Percentiles rank a stretch among this genome's conserved stretches.
phyloP scores from a whole-genome alignment of 2,888 invertebrate genomes.

The Eupithecia centaureata region DNA sequence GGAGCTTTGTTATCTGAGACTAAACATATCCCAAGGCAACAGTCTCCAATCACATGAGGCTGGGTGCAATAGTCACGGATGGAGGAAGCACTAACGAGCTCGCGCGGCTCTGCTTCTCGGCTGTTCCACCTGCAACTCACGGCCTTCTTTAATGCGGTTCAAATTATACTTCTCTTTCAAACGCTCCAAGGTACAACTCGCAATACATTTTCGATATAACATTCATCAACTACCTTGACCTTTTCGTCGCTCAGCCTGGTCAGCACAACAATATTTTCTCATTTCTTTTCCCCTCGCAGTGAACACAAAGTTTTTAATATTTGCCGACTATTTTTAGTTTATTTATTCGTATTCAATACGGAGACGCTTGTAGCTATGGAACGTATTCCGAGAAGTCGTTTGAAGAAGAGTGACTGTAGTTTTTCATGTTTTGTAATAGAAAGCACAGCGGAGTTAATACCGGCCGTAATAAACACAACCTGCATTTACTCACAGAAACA shows the following conservation, averaged over 20 bases:
- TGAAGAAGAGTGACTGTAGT: slow-evolving; percentile 3
- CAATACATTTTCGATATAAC: neutral
- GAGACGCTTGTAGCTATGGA: neutral
- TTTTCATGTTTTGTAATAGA: slow-evolving; percentile 14
- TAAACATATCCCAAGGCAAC: neutral
- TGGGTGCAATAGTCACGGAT: neutral
- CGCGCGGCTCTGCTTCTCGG: neutral
- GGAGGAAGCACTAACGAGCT: neutral
- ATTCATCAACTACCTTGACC: neutral
- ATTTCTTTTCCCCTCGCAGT: neutral
- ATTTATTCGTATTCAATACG: neutral
- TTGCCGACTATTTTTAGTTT: neutral
- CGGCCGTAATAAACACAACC: slow-evolving; percentile 7
- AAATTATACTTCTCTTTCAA: neutral
- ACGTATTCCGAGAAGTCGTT: slow-evolving; percentile 1
- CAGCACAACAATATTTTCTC: neutral
- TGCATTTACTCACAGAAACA: slow-evolving; percentile 11
- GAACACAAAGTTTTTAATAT: neutral
- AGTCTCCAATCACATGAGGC: neutral
- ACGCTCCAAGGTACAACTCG: neutral
- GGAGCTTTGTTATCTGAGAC: neutral
- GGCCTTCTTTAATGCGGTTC: neutral
- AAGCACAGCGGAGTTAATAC: slow-evolving; percentile 12
- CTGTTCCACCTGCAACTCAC: too few species aligned
- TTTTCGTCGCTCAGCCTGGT: neutral